Evolutionary conservation across 2,113 vertebrate species (phyloP), one percentile per base, ranked within the genome.

Genomic region (Urocitellus parryii): DNA sequence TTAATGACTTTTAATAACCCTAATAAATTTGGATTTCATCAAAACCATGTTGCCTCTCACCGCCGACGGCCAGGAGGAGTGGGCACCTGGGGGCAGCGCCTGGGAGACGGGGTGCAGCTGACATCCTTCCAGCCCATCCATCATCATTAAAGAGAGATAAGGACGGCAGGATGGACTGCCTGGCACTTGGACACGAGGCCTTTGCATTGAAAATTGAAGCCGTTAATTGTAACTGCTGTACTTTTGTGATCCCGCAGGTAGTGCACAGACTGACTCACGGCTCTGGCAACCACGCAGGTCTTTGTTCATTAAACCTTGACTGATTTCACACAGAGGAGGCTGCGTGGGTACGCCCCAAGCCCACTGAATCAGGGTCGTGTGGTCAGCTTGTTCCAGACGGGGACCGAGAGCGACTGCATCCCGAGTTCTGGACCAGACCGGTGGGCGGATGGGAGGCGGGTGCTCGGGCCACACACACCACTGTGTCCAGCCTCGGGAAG

Each of bases 1-100:
- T 98, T 98, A 98, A 98, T 94, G 97, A 96, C 90, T 96, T 98
- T 97, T 98, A 98, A 98, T 97, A 98, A 97, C 97, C 83, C 91
- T 98, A 98, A 98, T 98, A 98, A 98, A 98, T 98, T 97, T 97
- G 91, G 96, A 94, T 98, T 98, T 98, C 88, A 97, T 98, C 98
- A 98, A 97, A 98, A 96, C 88, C 97, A 73, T 97, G 96, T 97
- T 98, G 97, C 96, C 27, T 78, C 45, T 97, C 97, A 88, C 22
- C 37, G 93, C 29, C 8, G 90, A 51, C 78, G 96, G 94, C 88
- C 91, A 74, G 93, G 68, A 94, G 96, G 96, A 70, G 76, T 29
- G 83, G 34, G 6, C 67, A 78, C 92, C 85, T 80, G 95, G 84
- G 68, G 79, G 97, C 72, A 88, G 65, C 95, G 97, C 87, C 97